Conservation (phyloP, 2,113 vertebrate genomes). For the Rutilus rutilus region DNA sequence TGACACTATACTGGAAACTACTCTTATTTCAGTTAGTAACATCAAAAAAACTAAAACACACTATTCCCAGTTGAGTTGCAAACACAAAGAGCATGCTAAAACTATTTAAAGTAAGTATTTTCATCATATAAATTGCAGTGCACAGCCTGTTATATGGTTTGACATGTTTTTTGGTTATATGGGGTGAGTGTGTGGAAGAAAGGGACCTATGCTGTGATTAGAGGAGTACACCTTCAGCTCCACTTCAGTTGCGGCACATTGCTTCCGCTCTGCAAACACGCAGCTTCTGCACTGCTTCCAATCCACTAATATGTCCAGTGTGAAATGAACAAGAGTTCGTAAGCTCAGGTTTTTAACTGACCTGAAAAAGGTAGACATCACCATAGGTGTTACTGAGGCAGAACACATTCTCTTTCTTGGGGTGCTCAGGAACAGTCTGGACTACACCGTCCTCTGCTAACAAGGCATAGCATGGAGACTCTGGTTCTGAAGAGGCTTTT, state of each 20-base stretch:
- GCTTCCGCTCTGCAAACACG: not conserved
- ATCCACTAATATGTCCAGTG: not conserved
- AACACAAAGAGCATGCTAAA: not conserved
- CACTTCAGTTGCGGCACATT: not conserved
- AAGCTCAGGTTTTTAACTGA: constrained; percentile 54
- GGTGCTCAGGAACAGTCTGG: constrained; percentile 94
- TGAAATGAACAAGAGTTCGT: not conserved
- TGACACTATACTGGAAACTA: not conserved
- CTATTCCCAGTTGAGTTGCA: not conserved
- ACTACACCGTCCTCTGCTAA: constrained; percentile 93
- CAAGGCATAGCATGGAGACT: constrained; percentile 86
- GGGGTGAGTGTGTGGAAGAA: not conserved
- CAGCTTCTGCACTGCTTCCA: not conserved
- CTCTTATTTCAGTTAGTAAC: not conserved
- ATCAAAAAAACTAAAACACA: not conserved
- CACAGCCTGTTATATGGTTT: not conserved
- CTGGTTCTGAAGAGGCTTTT: constrained; percentile 85
- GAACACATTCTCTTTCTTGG: constrained; percentile 96
- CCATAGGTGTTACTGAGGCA: constrained; percentile 97
- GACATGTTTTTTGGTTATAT: not conserved
- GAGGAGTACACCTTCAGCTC: not conserved
- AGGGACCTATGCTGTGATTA: not conserved
- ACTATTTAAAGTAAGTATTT: not conserved
- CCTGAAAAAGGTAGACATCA: constrained; percentile 97
- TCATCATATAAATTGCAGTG: not conserved